These are phyloP conservation scores for Phoenicopterus ruber DNA, from an alignment of 2,113 vertebrate species.

Conservation along the genomic window DNA sequence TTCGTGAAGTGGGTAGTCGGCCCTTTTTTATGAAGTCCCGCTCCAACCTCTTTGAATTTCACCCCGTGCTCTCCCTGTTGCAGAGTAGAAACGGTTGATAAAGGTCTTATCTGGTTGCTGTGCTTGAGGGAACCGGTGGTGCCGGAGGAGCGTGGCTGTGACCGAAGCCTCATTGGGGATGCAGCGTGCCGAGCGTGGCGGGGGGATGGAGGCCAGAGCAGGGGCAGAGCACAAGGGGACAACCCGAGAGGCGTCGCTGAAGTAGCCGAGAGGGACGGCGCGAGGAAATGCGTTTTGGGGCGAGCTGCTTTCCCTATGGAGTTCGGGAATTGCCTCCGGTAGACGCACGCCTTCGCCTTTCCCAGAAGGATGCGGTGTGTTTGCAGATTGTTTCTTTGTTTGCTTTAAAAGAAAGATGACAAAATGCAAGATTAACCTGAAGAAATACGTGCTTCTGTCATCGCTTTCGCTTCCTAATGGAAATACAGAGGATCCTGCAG, in stretches of 20 bases:
- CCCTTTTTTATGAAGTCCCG: constrained; percentile 39
- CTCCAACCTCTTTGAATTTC: constrained; percentile 36
- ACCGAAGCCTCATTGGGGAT: neutral
- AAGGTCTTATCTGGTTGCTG: constrained; percentile 15
- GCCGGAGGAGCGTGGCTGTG: neutral
- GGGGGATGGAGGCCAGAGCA: neutral
- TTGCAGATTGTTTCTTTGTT: neutral
- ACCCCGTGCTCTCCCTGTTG: neutral
- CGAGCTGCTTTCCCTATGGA: accelerated
- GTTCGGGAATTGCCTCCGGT: neutral
- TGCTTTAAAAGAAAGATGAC: neutral
- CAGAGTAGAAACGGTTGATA: neutral
- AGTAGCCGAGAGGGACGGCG: neutral
- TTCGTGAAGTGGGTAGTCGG: constrained; percentile 28
- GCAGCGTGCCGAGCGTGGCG: neutral
- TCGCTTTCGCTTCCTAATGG: neutral
- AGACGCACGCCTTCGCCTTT: neutral
- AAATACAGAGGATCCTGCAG: neutral
- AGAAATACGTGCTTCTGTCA: neutral
- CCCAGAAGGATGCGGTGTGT: neutral
- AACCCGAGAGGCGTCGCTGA: neutral
- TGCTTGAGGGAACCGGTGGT: neutral
- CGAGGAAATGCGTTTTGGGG: neutral
- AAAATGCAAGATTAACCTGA: neutral
- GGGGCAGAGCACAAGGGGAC: neutral